phyloP scores from a whole-genome alignment of 2,113 vertebrate species.

The Cyprinus carpio region DNA sequence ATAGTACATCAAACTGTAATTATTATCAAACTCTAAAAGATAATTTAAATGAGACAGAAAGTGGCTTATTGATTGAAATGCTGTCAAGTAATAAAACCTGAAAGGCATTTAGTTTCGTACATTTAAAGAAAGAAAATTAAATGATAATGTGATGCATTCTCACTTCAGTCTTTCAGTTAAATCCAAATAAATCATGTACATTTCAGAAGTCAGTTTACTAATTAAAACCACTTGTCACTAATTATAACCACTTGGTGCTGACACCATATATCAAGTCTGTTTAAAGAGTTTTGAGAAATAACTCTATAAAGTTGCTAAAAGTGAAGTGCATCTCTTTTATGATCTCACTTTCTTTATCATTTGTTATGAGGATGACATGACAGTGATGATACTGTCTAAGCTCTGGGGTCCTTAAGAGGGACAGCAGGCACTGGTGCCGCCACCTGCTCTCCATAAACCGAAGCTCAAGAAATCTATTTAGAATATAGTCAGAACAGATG shows the following conservation, averaged over 20 bases:
- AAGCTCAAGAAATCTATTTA: constrained; percentile 49
- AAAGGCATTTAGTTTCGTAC: too few relatives aligned
- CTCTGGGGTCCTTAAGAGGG: constrained; percentile 39
- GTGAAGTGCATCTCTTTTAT: not conserved
- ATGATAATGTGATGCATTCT: too few relatives aligned
- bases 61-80: too few relatives aligned
- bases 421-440: constrained; percentile 27
- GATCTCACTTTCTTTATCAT: constrained; percentile 14
- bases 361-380: constrained; percentile 32
- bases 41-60: too few relatives aligned
- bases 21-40: too few relatives aligned
- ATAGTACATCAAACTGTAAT: too few relatives aligned
- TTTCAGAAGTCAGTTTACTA: not conserved
- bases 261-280: not conserved
- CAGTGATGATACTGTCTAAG: constrained; percentile 38
- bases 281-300: not conserved
- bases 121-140: too few relatives aligned
- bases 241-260: not conserved
- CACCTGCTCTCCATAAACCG: constrained; percentile 46
- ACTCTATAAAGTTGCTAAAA: not conserved
- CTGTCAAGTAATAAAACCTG: too few relatives aligned
- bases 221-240: not conserved
- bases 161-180: not conserved
- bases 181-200: not conserved
- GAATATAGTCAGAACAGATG: constrained; percentile 58